Percentiles rank a stretch among this genome's conserved stretches.
phyloP scores from a whole-genome alignment of 2,113 vertebrate genomes.

The Protomyctophum bolini region DNA sequence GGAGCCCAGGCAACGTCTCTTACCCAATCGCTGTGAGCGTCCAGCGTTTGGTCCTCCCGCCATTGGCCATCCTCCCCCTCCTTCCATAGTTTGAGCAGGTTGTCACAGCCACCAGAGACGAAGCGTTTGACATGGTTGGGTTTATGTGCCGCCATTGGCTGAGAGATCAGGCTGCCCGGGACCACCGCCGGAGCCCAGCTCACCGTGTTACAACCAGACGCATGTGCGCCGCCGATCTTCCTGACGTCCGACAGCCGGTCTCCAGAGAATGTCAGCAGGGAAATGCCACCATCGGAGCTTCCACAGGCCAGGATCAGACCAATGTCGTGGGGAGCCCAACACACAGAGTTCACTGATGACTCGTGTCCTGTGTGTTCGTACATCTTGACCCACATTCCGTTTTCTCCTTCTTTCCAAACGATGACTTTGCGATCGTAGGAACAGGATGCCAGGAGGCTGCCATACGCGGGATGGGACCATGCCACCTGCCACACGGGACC shows the following conservation, averaged over 20 bases:
- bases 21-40: constrained; percentile 98
- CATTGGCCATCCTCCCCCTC: constrained; percentile 97
- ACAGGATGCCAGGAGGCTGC: constrained; percentile 95
- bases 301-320: constrained; percentile 94
- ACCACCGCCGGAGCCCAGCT: constrained; percentile 96
- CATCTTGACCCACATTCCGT: constrained; percentile 94
- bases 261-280: constrained; percentile 89
- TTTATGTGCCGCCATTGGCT: constrained; percentile 88
- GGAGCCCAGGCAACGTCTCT: constrained; percentile 98
- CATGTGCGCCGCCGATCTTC: constrained; percentile 97
- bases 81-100: constrained; percentile 98
- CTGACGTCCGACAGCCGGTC: constrained; percentile 97
- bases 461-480: constrained; percentile 98
- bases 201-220: constrained; percentile 96
- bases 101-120: constrained; percentile 97
- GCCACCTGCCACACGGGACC: constrained; percentile 98
- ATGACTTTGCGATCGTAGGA: constrained; percentile 97
- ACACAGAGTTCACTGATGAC: constrained; percentile 98
- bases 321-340: constrained; percentile 96
- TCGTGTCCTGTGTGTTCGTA: constrained; percentile 94
- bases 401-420: constrained; percentile 94
- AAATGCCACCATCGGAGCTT: constrained; percentile 96
- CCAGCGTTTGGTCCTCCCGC: constrained; percentile 98
- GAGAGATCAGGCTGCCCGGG: constrained; percentile 93
- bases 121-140: constrained; percentile 95